Conservation (phyloP, 2,797 vertebrate species). For the Diglossa cyanea region DNA sequence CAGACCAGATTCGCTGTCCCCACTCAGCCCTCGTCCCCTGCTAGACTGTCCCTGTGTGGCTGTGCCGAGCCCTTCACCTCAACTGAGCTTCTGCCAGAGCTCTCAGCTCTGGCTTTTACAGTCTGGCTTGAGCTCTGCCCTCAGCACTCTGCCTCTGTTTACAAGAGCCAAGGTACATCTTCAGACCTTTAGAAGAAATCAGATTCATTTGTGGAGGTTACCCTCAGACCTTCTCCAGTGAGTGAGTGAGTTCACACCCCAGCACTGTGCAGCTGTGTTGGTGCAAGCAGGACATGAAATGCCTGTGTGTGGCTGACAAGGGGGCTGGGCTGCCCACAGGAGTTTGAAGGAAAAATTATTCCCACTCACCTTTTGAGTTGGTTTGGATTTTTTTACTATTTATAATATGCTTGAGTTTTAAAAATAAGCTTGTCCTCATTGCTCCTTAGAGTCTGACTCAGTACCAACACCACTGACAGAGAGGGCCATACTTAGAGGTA, state of each 20-base stretch:
- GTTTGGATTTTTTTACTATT: neutral
- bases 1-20: fast-evolving
- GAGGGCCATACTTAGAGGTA: neutral
- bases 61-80: neutral
- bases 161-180: neutral
- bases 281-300: neutral
- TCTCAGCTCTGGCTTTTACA: fast-evolving
- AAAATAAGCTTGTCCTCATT: neutral
- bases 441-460: neutral
- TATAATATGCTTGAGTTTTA: neutral
- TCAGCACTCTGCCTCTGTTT: neutral
- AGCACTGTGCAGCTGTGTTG: fast-evolving
- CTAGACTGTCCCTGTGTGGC: fast-evolving
- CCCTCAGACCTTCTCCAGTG: neutral
- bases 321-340: neutral
- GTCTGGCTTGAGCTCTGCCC: neutral
- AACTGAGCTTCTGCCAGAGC: neutral
- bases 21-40: neutral
- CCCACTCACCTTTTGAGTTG: neutral
- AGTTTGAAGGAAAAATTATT: neutral
- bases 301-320: neutral
- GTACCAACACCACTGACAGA: neutral
- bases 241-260: neutral
- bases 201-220: neutral
- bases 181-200: neutral